phyloP scores from a whole-genome alignment of 2,888 invertebrate genomes.

The Amiota communis region DNA sequence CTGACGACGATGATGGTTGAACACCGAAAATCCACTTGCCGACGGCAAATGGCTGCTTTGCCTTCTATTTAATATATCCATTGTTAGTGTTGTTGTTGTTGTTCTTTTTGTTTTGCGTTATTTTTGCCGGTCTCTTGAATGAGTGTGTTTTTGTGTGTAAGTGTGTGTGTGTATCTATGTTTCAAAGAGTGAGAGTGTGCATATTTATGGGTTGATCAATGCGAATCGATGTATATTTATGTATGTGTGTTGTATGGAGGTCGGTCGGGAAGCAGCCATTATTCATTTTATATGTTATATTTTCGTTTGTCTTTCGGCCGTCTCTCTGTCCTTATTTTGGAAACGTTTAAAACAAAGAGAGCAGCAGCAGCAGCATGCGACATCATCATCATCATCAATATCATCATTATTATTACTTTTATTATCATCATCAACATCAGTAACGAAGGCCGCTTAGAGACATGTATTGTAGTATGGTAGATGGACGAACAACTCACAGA shows the following conservation, averaged over 20 bases:
- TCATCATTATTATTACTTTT: slow-evolving; percentile 1
- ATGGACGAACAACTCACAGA: neutral
- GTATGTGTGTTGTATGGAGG: slow-evolving; percentile 65
- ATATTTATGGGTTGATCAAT: slow-evolving; percentile 69
- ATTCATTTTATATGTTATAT: slow-evolving; percentile 68
- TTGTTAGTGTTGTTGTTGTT: slow-evolving; percentile 39
- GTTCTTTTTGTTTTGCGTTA: slow-evolving; percentile 27
- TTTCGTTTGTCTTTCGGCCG: slow-evolving; percentile 12
- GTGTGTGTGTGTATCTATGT: slow-evolving; percentile 36
- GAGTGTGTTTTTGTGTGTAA: slow-evolving; percentile 40
- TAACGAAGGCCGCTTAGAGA: neutral
- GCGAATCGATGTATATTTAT: slow-evolving; percentile 63
- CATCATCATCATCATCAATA: slow-evolving; percentile 35
- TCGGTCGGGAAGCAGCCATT: slow-evolving; percentile 72
- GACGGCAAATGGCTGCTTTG: slow-evolving; percentile 58
- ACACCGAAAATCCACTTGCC: slow-evolving; percentile 54
- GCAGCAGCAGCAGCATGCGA: slow-evolving; percentile 22
- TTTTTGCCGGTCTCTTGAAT: slow-evolving; percentile 33
- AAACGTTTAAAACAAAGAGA: slow-evolving; percentile 28
- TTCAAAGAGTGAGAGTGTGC: slow-evolving; percentile 43
- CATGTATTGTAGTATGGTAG: too few species aligned
- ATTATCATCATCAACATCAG: neutral
- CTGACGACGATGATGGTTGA: slow-evolving; percentile 41
- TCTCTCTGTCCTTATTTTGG: slow-evolving; percentile 13
- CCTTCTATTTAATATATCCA: slow-evolving; percentile 23